Evolutionary conservation across 2,888 invertebrate genomes (phyloP), one percentile per base, ranked within the genome.

Genomic region (Synergus gifuensis): DNA sequence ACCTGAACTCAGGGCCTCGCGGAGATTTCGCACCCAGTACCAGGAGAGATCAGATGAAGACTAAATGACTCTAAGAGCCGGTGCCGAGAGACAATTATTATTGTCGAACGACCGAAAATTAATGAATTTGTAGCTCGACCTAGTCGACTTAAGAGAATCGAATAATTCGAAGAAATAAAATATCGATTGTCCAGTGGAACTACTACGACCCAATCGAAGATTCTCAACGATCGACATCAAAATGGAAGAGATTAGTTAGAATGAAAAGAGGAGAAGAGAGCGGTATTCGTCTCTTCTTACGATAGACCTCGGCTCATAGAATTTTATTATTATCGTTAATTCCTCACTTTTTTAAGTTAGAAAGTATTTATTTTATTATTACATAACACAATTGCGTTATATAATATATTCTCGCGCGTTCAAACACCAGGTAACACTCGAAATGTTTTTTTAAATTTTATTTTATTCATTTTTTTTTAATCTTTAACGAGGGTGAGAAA

Each of bases 331-430:
- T 79, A 79, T 46, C 76, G 62, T 44, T 63, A 78, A 78, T 83
- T 82, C 63, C 73, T 81, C 78, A 81, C 85, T 78, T 87, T 87
- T 87, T 86, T 87, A 89, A 88, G 85, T 86, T 86, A 87, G 84
- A 83, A 28, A 79, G 78, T 90, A 89, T 89, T 90, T 90, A 89
- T 89, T 88, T 86, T 87, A 83, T 87, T 88, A 85, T 88, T 87
- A 86, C 87, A 84, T 86, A 85, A 46, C 44, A 67, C 46, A 54
- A n/a, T 73, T 73, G 49, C 73, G 73, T 73, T 73, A 49, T 73
- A 73, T 36, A 28, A 73, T 73, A 73, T 73, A 73, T 73, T 73
- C 16, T 54, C 36, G 73, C 73, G 73, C 73, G 73, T 73, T 67
- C 67, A 67, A 46, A 22, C 44, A 46, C 22, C 46, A 67, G 22